Conservation (phyloP, 1,140 invertebrate genomes). For the Cotesia glomerata region DNA sequence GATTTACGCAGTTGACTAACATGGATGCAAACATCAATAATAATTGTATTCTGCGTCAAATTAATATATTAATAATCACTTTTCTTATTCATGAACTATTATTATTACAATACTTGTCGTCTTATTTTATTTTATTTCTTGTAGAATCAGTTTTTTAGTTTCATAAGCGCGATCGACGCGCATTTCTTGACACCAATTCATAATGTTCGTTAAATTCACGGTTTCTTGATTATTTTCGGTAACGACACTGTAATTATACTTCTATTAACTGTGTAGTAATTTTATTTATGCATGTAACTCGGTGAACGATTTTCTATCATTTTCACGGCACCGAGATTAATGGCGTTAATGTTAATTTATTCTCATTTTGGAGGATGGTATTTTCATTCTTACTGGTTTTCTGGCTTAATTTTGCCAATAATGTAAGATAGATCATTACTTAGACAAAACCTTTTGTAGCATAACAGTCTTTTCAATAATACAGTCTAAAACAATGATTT, state of each 20-base stretch:
- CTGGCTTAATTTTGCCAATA: not conserved
- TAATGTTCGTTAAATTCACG: not conserved
- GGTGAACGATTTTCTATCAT: constrained; percentile 25
- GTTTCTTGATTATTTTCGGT: constrained; percentile 30
- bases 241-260: constrained; percentile 43
- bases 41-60: no score
- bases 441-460: not conserved
- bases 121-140: constrained; percentile 2
- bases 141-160: not conserved
- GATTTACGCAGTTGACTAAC: no score
- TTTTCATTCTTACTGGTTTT: not conserved
- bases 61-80: no score
- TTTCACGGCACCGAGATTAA: constrained; percentile 4
- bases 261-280: constrained; percentile 40
- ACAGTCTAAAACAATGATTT: constrained; percentile 27
- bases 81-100: no score
- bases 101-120: not conserved
- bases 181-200: not conserved
- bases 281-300: constrained; percentile 40
- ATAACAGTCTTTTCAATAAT: constrained; percentile 28
- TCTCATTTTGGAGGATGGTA: not conserved
- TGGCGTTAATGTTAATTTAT: not conserved
- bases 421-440: not conserved
- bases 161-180: constrained; percentile 3
- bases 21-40: no score